Conservation (phyloP, 2,888 invertebrate species). For the Drosophila yooni region DNA sequence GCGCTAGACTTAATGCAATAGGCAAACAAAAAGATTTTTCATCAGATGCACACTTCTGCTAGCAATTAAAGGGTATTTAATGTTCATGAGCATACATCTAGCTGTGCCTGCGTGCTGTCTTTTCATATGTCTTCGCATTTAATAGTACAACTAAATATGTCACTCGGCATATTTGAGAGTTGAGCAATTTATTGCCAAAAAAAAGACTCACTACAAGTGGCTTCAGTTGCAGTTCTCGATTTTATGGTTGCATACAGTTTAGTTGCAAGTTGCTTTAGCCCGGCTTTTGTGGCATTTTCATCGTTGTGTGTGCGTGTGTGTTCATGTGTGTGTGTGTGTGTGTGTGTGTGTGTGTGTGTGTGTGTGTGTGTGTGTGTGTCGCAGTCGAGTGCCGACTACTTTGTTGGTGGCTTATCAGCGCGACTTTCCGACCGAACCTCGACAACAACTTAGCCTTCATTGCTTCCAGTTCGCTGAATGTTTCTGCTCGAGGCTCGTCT, state of each 20-base stretch:
- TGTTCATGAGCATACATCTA: background rate
- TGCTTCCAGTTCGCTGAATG: conserved; percentile 75
- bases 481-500: conserved; percentile 14
- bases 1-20: background rate
- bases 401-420: conserved; percentile 61
- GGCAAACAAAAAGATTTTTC: background rate
- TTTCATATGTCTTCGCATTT: conserved; percentile 25
- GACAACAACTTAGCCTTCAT: conserved; percentile 78
- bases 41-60: background rate
- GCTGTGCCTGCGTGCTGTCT: background rate
- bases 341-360: conserved; percentile 2
- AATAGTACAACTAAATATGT: conserved; percentile 54
- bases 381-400: conserved; percentile 40
- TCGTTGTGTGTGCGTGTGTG: background rate
- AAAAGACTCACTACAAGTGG: conserved; percentile 35
- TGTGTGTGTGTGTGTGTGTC: conserved; percentile 7
- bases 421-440: conserved; percentile 47
- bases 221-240: conserved; percentile 34
- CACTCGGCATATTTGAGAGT: conserved; percentile 42
- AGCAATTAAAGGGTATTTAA: background rate
- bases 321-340: conserved; percentile 4
- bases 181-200: conserved; percentile 46
- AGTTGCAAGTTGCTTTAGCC: conserved; percentile 25
- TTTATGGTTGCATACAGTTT: conserved; percentile 44
- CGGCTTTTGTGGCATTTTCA: conserved; percentile 47